Base-by-base conservation (phyloP, 2,888 invertebrate species). In the Zeuzera pyrina region DNA sequence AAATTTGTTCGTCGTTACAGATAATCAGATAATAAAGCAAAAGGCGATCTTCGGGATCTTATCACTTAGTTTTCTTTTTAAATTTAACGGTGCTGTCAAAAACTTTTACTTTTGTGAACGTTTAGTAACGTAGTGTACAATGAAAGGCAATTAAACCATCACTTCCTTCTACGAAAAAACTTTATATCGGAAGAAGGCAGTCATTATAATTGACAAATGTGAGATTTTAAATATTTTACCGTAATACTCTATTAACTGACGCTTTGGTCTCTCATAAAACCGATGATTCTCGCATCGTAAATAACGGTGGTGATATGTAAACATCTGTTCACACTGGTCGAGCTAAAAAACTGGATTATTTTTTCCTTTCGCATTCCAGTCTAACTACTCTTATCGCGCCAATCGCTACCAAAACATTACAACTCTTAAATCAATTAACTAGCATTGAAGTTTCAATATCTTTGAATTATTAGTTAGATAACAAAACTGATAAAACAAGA, bases 221-320 rank as follows among this genome's bases (percentile, higher is more conserved):
- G 60, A 52, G 57, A 59, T 49, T 45, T 53, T 47, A 36, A 30
- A 33, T 38, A 31, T 44, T 51, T 53, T 45, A 54, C 51, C 49
- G 52, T 52, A 51, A 49, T 44, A 38, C 30, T 29, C 27, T 38
- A 38, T 35, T 35, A 31, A 33, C 34, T 30, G 29, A 35, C 37
- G 36, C 37, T 42, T 38, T 36, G 26, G 33, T 32, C 29, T 36
- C 36, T 31, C 34, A 45, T 45, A 42, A 42, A 39, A 38, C 31
- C 28, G 29, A 27, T 19, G 32, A 29, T 38, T 39, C 36, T 31
- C 28, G 29, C 33, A 30, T 45, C 48, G 39, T 51, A 47, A 50
- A 49, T 41, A 43, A 44, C 35, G 33, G 31, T 15, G 30, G 31
- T 29, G 33, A 31, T 32, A 33, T 33, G 29, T 38, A 38, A 45